Base-by-base conservation (phyloP, 2,888 invertebrate genomes). In the Sesia apiformis region DNA sequence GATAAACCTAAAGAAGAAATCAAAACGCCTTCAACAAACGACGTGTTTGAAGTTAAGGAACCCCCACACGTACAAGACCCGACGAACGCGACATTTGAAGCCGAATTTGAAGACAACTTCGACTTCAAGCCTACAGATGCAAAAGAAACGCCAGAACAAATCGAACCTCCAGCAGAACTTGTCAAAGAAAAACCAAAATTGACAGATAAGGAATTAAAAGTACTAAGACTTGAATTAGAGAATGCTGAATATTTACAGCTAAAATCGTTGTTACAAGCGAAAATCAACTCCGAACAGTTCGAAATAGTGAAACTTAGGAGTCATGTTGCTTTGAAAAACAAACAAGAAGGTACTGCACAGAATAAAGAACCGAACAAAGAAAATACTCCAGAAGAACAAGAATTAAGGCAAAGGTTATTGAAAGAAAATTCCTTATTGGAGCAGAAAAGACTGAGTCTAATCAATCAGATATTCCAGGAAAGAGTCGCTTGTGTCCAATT, bases 401-500 rank as follows among this genome's bases (percentile, higher is more conserved):
- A 90, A 53, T 63, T 89, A 55, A 78, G 69, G 57, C 85, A 84
- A 65, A 82, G 72, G 68, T 69, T 84, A 62, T 69, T 91, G 7
- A 91, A 92, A 60, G 94, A 94, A 69, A 94, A 94, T 69, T 90
- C 92, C 7, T 69, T 93, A 62, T 78, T 94, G 38, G 94, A 94
- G 78, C 91, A 93, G 74, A 94, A 93, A 74, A 92, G 93, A 76
- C 86, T 90, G 67, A 92, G 91, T 63, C 78, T 94, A 52, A 91
- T 93, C 53, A 91, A 92, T 63, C 93, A 93, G 70, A 93, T 94
- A 62, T 93, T 94, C 67, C 93, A 94, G 72, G 94, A 94, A 67
- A 90, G 92, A 62, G 92, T 93, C 52, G 93, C 93, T 38, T 93
- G 94, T 70, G 91, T 94, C 60, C 92, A 93, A 58, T 78, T 94